phyloP scores from a whole-genome alignment of 1,140 invertebrate species.

The Drosophila punjabiensis region DNA sequence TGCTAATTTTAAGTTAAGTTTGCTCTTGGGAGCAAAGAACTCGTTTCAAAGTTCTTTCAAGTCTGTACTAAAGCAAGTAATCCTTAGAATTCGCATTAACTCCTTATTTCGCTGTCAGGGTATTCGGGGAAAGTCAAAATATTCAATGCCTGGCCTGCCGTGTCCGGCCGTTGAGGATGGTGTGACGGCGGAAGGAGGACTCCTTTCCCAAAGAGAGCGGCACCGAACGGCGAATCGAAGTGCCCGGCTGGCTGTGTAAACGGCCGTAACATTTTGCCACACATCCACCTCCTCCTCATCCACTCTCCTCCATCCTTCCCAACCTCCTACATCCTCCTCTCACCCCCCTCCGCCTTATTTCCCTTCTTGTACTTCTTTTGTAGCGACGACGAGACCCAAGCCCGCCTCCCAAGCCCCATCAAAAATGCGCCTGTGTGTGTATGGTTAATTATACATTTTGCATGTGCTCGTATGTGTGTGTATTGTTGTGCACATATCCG shows the following conservation, averaged over 20 bases:
- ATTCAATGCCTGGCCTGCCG: conserved; percentile 53
- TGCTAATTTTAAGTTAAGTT: too few species aligned
- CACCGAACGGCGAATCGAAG: conserved; percentile 37
- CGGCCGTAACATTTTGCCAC: conserved; percentile 73
- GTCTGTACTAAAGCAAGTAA: too few species aligned
- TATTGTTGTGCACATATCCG: conserved; percentile 64
- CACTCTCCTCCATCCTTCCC: not conserved
- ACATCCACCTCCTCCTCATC: conserved; percentile 5
- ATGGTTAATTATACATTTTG: conserved; percentile 79
- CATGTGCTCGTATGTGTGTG: conserved; percentile 40
- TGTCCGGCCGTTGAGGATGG: conserved; percentile 35
- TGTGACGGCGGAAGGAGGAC: conserved; percentile 8
- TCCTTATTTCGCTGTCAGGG: not conserved
- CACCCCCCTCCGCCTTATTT: not conserved
- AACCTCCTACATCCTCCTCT: conserved; percentile 1
- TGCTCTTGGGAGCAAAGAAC: too few species aligned
- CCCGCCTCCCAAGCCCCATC: not conserved
- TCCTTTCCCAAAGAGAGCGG: not conserved
- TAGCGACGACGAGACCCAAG: conserved; percentile 7
- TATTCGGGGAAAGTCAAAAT: conserved; percentile 52
- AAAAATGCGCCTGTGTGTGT: conserved; percentile 42
- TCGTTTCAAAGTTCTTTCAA: not conserved
- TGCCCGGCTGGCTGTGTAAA: conserved; percentile 74
- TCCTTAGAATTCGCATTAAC: not conserved
- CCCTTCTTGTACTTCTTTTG: conserved; percentile 36